phyloP scores from a whole-genome alignment of 2,888 invertebrate genomes.

The Harpagoxenus sublaevis region DNA sequence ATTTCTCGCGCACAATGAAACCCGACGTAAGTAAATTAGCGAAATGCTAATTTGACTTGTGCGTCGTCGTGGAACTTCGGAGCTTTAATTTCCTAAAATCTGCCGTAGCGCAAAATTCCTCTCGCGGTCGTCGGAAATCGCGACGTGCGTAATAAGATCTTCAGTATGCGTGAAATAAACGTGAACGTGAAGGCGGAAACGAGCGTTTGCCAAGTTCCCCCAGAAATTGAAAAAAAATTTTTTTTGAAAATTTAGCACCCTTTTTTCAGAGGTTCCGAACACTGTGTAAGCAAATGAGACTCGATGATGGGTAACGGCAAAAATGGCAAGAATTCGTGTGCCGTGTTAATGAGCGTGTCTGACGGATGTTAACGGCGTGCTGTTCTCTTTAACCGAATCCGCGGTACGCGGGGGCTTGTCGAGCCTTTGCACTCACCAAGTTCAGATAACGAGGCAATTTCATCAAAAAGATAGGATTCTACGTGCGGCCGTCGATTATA shows the following conservation, averaged over 20 bases:
- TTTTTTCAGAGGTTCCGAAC: too few relatives aligned
- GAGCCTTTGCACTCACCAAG: conserved; percentile 22
- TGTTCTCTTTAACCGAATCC: conserved; percentile 50
- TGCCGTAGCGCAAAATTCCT: neutral
- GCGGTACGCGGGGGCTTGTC: neutral
- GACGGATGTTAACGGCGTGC: conserved; percentile 37
- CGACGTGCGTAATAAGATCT: neutral
- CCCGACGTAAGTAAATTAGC: conserved; percentile 11
- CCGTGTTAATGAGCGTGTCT: conserved; percentile 49
- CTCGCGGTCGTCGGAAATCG: conserved; percentile 7
- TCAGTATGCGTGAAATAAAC: neutral
- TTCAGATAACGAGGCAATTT: conserved; percentile 55
- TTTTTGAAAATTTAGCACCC: neutral
- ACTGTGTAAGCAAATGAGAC: neutral
- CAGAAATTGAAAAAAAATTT: neutral
- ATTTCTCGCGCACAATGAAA: conserved; percentile 22
- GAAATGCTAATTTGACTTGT: conserved; percentile 2
- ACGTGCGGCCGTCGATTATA: conserved; percentile 41
- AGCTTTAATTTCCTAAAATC: conserved; percentile 7
- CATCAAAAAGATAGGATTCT: conserved; percentile 45
- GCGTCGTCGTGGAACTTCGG: neutral
- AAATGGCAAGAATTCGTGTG: conserved; percentile 37
- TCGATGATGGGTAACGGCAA: conserved; percentile 10
- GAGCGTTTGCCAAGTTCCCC: too few relatives aligned
- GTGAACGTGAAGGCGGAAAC: neutral